Evolutionary conservation across 2,888 invertebrate genomes (phyloP).

Genomic region (Callinectes sapidus): DNA sequence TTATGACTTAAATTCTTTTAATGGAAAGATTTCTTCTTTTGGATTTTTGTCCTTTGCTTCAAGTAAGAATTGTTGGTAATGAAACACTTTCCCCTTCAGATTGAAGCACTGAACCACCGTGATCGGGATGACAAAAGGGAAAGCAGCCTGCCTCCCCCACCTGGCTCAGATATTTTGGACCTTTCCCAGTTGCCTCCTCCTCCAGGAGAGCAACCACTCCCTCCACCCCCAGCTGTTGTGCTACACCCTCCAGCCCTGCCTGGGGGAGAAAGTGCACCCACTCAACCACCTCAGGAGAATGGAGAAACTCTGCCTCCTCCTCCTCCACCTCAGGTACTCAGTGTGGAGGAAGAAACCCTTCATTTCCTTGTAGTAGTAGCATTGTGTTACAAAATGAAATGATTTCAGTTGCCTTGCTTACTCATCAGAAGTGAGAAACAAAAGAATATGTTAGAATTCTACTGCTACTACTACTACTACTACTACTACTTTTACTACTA

Average conservation of each 20-base stretch:
- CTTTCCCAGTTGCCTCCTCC: conserved; percentile 73
- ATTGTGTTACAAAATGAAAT: not conserved
- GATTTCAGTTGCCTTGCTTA: not conserved
- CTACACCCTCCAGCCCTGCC: conserved; percentile 73
- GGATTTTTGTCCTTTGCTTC: not conserved
- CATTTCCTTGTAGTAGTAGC: not conserved
- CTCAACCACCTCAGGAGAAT: conserved; percentile 66
- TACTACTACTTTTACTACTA: too few relatives aligned
- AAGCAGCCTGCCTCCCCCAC: conserved; percentile 72
- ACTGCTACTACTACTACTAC: too few relatives aligned
- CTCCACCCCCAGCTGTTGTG: conserved; percentile 73
- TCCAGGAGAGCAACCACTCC: conserved; percentile 59
- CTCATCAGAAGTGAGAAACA: not conserved
- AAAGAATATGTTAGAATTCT: not conserved
- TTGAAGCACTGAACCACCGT: conserved; percentile 54
- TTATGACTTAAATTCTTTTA: not conserved
- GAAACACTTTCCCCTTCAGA: conserved; percentile 39
- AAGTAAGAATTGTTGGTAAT: not conserved
- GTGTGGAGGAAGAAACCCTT: not conserved
- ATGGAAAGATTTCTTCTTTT: not conserved
- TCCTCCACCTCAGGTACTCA: conserved; percentile 65
- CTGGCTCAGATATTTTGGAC: conserved; percentile 76
- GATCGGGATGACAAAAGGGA: conserved; percentile 19
- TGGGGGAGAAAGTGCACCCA: conserved; percentile 70
- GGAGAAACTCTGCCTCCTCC: conserved; percentile 64